Percentiles rank a stretch among this genome's conserved stretches.
Conservation (phyloP, 2,113 vertebrate genomes). For the Cacatua alba region DNA sequence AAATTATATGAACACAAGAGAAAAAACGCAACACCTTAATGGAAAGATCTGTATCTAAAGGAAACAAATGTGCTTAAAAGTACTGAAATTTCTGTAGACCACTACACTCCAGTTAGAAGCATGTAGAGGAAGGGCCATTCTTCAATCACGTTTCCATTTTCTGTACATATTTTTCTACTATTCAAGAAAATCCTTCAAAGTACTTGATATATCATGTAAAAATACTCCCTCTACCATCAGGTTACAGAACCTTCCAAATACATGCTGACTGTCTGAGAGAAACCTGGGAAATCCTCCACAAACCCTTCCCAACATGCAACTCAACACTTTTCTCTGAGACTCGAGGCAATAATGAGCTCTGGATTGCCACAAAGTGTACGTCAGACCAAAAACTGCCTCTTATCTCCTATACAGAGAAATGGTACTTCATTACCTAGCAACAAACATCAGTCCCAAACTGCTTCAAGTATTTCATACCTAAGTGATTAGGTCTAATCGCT, state of each 20-base stretch:
- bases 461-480: background rate
- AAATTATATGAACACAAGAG: background rate
- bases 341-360: background rate
- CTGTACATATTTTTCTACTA: background rate
- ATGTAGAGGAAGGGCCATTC: background rate
- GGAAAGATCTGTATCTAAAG: background rate
- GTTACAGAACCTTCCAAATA: background rate
- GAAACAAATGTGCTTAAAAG: background rate
- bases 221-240: background rate
- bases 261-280: background rate
- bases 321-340: background rate
- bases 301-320: background rate
- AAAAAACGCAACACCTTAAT: background rate
- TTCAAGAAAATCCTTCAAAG: background rate
- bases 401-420: background rate
- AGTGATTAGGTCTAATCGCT: background rate
- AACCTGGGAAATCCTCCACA: background rate
- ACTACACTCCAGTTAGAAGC: background rate
- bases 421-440: background rate
- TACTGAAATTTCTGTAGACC: background rate
- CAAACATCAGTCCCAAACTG: background rate
- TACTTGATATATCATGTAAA: background rate
- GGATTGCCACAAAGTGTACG: rapidly evolving
- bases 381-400: background rate
- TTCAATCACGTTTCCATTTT: background rate